These are phyloP conservation scores for Montifringilla adamsi DNA, from an alignment of 2,113 vertebrate genomes.

Conservation along the genomic window DNA sequence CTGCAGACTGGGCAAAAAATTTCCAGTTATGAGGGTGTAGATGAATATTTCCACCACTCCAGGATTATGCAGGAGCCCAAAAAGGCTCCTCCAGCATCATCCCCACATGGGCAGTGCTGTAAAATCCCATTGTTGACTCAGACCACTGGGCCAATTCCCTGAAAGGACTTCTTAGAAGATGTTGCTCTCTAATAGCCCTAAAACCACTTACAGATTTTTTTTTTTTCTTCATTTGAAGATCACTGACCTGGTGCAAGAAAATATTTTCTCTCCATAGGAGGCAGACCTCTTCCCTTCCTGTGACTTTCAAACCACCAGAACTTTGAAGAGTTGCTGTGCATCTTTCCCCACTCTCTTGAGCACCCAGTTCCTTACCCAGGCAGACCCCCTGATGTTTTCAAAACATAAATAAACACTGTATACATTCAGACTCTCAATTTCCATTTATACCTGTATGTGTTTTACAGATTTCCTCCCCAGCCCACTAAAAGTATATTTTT, in stretches of 20 bases:
- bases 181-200: background rate
- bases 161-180: background rate
- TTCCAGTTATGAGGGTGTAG: background rate
- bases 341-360: constrained; percentile 23
- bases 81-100: background rate
- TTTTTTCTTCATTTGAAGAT: constrained; percentile 18
- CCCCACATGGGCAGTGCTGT: accelerated
- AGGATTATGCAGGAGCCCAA: background rate
- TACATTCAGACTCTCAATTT: background rate
- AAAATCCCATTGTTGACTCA: background rate
- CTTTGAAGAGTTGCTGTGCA: constrained; percentile 41
- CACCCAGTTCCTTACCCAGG: constrained; percentile 30
- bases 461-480: background rate
- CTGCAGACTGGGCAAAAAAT: background rate
- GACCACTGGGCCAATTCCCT: background rate
- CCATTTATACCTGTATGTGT: constrained; percentile 10
- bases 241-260: constrained; percentile 62
- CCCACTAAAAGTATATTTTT: background rate
- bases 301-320: constrained; percentile 26
- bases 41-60: background rate
- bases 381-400: background rate
- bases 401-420: constrained; percentile 27
- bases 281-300: constrained; percentile 54
- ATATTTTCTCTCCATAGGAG: constrained; percentile 52
- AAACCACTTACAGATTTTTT: background rate